Conservation (phyloP, 1,140 invertebrate genomes). For the Fopius arisanus region DNA sequence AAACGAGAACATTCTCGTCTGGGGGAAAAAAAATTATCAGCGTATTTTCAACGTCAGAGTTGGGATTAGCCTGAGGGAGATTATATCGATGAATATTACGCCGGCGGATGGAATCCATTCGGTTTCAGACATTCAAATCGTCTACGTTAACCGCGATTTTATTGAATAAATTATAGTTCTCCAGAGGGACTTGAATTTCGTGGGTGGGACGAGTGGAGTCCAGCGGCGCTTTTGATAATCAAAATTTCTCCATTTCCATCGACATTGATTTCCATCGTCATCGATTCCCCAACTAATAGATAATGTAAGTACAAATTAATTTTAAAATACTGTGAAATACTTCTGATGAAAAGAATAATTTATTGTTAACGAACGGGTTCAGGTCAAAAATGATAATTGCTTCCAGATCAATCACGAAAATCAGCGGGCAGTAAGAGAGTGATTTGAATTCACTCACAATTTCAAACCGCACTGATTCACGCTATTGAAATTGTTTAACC, state of each 20-base stretch:
- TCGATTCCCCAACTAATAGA: too few species aligned
- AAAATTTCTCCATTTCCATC: too few species aligned
- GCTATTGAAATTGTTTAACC: background rate
- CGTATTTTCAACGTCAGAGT: background rate
- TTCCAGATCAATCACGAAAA: too few species aligned
- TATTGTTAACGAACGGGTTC: too few species aligned
- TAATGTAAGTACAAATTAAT: too few species aligned
- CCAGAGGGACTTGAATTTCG: background rate
- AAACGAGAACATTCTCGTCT: background rate
- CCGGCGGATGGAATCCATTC: background rate
- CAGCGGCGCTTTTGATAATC: background rate
- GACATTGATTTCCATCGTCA: too few species aligned
- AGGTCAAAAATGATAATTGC: too few species aligned
- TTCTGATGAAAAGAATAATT: too few species aligned
- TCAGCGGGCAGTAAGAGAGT: too few species aligned
- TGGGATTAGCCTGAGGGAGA: background rate
- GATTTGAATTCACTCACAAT: background rate
- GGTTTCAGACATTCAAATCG: background rate
- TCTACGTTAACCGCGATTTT: background rate
- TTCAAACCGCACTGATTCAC: background rate
- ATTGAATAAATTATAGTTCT: slow-evolving; percentile 1
- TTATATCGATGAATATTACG: background rate
- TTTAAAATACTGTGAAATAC: too few species aligned
- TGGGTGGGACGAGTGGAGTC: background rate
- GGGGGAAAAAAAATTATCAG: background rate